Percentiles rank a stretch among this genome's conserved stretches.
These are phyloP conservation scores for Drosophila arawakana DNA, from an alignment of 1,140 invertebrate genomes.

Conservation along the genomic window DNA sequence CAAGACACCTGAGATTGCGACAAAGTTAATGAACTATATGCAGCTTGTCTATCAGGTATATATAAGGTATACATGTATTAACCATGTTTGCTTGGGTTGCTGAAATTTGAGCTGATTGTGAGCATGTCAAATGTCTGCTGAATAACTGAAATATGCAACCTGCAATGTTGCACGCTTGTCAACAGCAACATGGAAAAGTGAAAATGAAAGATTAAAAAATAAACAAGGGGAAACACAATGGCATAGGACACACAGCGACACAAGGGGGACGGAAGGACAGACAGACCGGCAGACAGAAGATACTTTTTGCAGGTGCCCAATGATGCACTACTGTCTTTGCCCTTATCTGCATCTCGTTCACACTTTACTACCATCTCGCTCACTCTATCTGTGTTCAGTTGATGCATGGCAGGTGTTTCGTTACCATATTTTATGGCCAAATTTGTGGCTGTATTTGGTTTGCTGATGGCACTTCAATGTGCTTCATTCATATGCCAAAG, in stretches of 20 bases:
- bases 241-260: constrained; percentile 1
- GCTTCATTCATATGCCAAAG: constrained; percentile 70
- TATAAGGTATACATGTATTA: constrained; percentile 4
- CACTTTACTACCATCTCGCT: neutral
- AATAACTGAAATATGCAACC: constrained; percentile 40
- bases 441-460: constrained; percentile 49
- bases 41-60: neutral
- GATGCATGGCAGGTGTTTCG: constrained; percentile 67
- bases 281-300: constrained; percentile 33
- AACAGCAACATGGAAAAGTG: constrained; percentile 55
- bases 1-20: neutral
- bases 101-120: constrained; percentile 62
- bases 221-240: constrained; percentile 59
- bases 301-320: constrained; percentile 58
- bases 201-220: constrained; percentile 72
- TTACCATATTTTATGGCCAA: constrained; percentile 78
- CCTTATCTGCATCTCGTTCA: neutral
- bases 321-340: neutral
- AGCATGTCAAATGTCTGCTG: constrained; percentile 40
- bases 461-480: constrained; percentile 49
- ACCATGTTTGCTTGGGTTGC: constrained; percentile 25
- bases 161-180: constrained; percentile 22
- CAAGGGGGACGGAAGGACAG: neutral
- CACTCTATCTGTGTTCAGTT: neutral
- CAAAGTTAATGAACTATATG: constrained; percentile 12